Evolutionary conservation across 2,888 invertebrate genomes (phyloP).

Genomic region (Lycia hirtaria): DNA sequence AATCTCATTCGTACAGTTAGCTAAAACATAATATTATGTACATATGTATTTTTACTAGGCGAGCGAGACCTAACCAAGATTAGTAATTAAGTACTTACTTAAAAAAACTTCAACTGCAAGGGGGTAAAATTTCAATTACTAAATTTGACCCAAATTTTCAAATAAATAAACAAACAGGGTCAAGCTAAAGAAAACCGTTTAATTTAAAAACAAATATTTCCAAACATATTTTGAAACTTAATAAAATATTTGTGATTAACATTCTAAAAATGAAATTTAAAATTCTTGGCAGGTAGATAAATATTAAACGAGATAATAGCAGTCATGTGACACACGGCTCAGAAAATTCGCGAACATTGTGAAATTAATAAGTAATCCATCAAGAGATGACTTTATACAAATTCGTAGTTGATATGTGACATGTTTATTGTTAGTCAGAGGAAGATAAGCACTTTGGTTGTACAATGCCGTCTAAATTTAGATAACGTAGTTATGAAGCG

Average conservation of each 20-base stretch:
- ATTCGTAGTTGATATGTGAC: conserved; percentile 46
- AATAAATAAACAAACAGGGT: too few relatives aligned
- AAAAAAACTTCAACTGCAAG: too few relatives aligned
- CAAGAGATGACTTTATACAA: conserved; percentile 56
- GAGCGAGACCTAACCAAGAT: too few relatives aligned
- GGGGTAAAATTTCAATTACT: too few relatives aligned
- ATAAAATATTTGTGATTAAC: background rate
- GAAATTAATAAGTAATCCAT: conserved; percentile 56
- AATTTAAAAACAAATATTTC: too few relatives aligned
- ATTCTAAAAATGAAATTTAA: background rate
- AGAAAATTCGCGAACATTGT: conserved; percentile 42
- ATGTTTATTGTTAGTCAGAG: conserved; percentile 30
- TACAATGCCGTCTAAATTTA: conserved; percentile 26
- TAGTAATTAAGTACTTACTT: too few relatives aligned
- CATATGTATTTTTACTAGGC: too few relatives aligned
- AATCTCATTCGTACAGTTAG: too few relatives aligned
- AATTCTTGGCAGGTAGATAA: background rate
- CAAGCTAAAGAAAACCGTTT: too few relatives aligned
- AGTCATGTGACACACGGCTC: conserved; percentile 47
- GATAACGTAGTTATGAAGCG: conserved; percentile 17
- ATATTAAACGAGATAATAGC: conserved; percentile 47
- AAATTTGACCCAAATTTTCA: too few relatives aligned
- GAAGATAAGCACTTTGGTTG: conserved; percentile 28
- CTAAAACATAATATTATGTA: too few relatives aligned
- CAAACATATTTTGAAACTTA: too few relatives aligned